These are phyloP conservation scores for Elmis aenea DNA, from an alignment of 2,888 invertebrate species.

Conservation along the genomic window DNA sequence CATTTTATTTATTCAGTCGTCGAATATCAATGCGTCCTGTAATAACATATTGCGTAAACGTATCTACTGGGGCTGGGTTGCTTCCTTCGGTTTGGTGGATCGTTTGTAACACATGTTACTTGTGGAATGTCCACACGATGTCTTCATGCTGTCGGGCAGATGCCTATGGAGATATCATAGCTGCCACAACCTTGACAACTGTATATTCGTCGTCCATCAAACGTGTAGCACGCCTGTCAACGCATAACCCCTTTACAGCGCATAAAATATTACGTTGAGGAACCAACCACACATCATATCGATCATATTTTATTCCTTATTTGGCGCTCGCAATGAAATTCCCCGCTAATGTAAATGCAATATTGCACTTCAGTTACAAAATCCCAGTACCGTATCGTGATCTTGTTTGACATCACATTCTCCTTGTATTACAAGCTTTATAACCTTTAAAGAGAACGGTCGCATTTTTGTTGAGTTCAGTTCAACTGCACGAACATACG, in stretches of 20 bases:
- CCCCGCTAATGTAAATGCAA: too few relatives aligned
- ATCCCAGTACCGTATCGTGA: slow-evolving; percentile 22
- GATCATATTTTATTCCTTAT: too few relatives aligned
- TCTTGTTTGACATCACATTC: slow-evolving; percentile 26
- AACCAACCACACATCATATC: too few relatives aligned
- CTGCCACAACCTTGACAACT: slow-evolving; percentile 40
- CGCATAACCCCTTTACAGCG: too few relatives aligned
- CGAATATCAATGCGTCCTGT: too few relatives aligned
- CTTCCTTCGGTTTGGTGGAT: too few relatives aligned
- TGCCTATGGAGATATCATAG: slow-evolving; percentile 46
- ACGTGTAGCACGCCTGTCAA: slow-evolving; percentile 17
- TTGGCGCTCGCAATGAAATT: too few relatives aligned
- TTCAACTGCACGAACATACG: slow-evolving; percentile 26
- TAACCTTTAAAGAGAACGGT: slow-evolving; percentile 39
- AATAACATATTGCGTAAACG: too few relatives aligned
- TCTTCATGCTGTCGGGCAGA: slow-evolving; percentile 41
- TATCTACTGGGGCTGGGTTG: too few relatives aligned
- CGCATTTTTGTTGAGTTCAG: slow-evolving; percentile 26
- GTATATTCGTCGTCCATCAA: slow-evolving; percentile 40
- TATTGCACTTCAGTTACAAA: too few relatives aligned
- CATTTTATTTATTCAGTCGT: too few relatives aligned
- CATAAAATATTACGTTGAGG: too few relatives aligned
- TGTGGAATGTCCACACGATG: slow-evolving; percentile 39
- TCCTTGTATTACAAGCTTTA: slow-evolving; percentile 30
- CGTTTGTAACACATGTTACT: slow-evolving; percentile 37